Base-by-base conservation (phyloP, 2,113 vertebrate species). In the Ochotona princeps region DNA sequence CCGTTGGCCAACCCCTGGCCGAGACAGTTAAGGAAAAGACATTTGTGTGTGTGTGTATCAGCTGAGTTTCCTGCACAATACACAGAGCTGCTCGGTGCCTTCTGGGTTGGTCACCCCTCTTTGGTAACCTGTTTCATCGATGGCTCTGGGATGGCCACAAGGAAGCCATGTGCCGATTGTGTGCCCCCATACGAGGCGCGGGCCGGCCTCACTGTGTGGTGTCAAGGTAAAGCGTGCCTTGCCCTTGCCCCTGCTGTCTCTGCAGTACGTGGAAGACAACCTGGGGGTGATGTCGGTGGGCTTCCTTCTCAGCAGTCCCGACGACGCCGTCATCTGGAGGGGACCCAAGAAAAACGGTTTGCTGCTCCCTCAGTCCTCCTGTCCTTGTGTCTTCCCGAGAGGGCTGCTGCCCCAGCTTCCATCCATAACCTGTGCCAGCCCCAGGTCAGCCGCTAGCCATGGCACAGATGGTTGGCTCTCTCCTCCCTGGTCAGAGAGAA, bases 241-340 rank as follows among this genome's bases (percentile, higher is more conserved):
- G 38, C n/a, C 65, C 51, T 75, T 18, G 18, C 75, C 11, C 51
- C 0, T 10, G 0, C 14, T 79, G 9, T 32, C 82, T 96, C 97
- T 96, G 21, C 95, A 99, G 99, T 99, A 99, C 14, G 98, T 99
- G 87, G 99, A 99, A 30, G 99, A 99, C 93, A 99, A 99, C 96
- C 96, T 99, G 70, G 98, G 99, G 0, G 99, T 99, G 91, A 99
- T 99, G 99, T 99, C 99, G 0, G 98, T 99, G 35, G 99, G 99
- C 15, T 99, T 99, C 97, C 98, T 99, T 96, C 99, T 99, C 38
- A 97, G 98, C 80, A 99, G 99, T 92, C 99, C 98, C 1, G 99
- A 99, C 86, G 99, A 99, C 70, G 99, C 99, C 1, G 98, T 99
- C 54, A 99, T 99, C 97, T 99, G 99, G 99, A 99, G 99, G 95